Evolutionary conservation across 30 jellyfish, hydroid and myxozoan species (phyloP), one percentile per base, ranked within the genome.

Genomic region (Aurelia coerulea): DNA sequence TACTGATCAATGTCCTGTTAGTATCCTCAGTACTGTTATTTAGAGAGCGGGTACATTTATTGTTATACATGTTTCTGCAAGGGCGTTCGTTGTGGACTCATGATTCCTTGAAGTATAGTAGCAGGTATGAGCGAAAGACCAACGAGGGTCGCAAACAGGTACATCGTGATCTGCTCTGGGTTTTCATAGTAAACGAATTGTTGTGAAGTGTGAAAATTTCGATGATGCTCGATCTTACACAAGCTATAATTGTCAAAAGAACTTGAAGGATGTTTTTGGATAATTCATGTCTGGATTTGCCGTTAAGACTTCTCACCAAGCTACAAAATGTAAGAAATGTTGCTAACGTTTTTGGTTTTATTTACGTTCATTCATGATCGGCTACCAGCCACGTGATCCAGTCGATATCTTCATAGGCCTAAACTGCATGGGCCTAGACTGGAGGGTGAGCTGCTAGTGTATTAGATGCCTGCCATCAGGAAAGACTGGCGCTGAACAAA

Each of bases 221-320:
- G 56, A 46, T 46, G 56, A 14, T 46, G 56, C 56, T 46, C 14
- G 15, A 5, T 46, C 56, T 46, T 46, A 46, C 56, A 17, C 33
- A 60, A 60, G 12, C 14, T 6, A 23, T 60, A 11, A 11, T 8
- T 13, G 35, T n/a, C 31, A 17, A 17, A 60, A 37, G 70, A 60
- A 60, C 35, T 23, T 46, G 56, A 60, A 52, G 39, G 65, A 84
- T 84, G 93, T 23, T 84, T 12, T 72, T 84, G 18, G 93, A 84
- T 23, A 73, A 39, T 50, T 62, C 87, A 5, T 84, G 93, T 71
- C 59, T 84, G 59, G 93, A 84, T 65, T 9, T 84, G 29, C 93
- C 93, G 14, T 52, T 84, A 65, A 29, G 74, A 69, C 62, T 84
- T 39, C 39, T 65, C 34, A 88, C 50, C 18, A 84, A 84, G 88